These are phyloP conservation scores for Asbolus verrucosus DNA, from an alignment of 1,140 invertebrate genomes.

Conservation along the genomic window DNA sequence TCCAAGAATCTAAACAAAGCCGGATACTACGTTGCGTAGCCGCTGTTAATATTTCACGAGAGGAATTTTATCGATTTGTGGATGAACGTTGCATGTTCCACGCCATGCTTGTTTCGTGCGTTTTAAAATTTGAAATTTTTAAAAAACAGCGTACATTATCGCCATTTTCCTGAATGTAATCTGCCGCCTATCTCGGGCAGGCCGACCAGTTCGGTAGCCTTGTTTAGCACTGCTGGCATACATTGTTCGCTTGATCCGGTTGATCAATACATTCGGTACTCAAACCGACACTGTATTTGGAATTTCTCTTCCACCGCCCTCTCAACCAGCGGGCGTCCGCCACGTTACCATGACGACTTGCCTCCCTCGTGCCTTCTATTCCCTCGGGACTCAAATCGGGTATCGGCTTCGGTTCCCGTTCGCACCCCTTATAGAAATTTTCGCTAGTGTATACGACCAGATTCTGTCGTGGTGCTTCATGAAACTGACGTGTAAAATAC, in stretches of 20 bases:
- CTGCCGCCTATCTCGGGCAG: background rate
- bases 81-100: too few relatives aligned
- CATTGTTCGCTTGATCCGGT: conserved; percentile 16
- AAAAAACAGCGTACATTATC: too few relatives aligned
- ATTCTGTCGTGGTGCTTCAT: background rate
- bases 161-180: background rate
- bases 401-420: conserved; percentile 9
- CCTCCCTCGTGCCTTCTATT: conserved; percentile 18
- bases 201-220: background rate
- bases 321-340: conserved; percentile 23
- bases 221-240: conserved; percentile 43
- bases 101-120: background rate
- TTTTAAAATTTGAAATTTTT: background rate
- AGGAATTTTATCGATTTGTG: too few relatives aligned
- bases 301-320: conserved; percentile 25
- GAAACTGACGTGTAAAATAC: background rate
- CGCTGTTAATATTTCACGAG: too few relatives aligned
- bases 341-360: conserved; percentile 42
- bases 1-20: too few relatives aligned
- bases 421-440: conserved; percentile 15
- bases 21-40: too few relatives aligned
- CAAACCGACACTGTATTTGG: conserved; percentile 31
- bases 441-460: background rate
- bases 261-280: conserved; percentile 44
- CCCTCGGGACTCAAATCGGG: background rate